A percentile compares a stretch with the other conserved stretches of the same genome.
These are phyloP conservation scores for Cervus canadensis DNA, from an alignment of 2,113 vertebrate genomes.

Conservation along the genomic window DNA sequence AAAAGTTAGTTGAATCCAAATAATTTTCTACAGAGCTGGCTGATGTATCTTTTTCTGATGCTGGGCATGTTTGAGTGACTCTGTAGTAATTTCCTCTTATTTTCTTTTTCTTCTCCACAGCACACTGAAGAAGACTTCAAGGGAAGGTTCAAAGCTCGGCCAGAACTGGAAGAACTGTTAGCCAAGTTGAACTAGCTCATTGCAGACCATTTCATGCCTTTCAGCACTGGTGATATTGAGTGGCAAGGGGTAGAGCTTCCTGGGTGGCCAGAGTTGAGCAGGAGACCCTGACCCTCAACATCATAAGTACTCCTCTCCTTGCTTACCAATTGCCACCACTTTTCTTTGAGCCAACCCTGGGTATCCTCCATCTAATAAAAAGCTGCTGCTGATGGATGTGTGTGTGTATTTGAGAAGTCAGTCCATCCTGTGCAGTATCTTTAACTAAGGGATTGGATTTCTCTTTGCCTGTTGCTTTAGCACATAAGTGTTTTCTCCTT, in stretches of 20 bases:
- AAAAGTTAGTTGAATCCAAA: background rate
- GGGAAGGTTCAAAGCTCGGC: constrained; percentile 87
- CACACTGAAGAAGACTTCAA: constrained; percentile 89
- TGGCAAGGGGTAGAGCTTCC: background rate
- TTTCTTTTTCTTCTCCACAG: constrained; percentile 74
- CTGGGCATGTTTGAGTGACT: background rate
- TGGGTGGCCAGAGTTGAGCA: background rate
- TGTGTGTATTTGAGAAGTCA: background rate
- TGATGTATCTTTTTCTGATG: background rate
- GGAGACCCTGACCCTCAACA: background rate
- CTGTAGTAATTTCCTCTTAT: background rate
- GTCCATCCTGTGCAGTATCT: background rate
- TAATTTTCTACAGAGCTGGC: background rate
- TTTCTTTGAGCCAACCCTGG: background rate
- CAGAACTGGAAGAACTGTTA: constrained; percentile 90
- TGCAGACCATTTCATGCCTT: background rate
- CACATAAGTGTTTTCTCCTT: background rate
- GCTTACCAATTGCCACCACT: background rate
- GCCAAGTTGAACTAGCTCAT: constrained; percentile 81
- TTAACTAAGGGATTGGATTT: constrained; percentile 17
- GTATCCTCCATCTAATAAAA: constrained; percentile 52
- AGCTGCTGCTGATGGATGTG: background rate
- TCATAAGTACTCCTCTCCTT: background rate
- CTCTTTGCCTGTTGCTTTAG: background rate
- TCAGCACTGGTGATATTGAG: background rate